Evolutionary conservation across 2,888 invertebrate species (phyloP), one percentile per base, ranked within the genome.

Genomic region (Copidosoma aretas): DNA sequence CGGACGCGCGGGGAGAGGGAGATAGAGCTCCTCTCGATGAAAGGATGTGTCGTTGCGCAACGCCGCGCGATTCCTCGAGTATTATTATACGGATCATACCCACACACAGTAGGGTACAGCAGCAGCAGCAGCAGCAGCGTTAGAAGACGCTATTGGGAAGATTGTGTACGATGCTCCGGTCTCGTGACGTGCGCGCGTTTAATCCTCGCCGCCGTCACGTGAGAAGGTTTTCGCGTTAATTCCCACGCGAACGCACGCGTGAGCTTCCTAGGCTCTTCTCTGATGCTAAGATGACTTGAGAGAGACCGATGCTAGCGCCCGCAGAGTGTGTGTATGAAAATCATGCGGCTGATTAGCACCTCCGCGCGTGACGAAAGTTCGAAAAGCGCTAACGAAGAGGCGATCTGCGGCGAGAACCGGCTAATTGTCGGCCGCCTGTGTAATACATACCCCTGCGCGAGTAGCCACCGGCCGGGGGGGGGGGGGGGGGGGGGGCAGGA

Each of bases 331-430:
- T n/a, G 32, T 32, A 32, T 32, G 3, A 32, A 32, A 32, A 46
- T 14, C 41, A 14, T 10, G 8, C 41, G 41, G 41, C 41, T 8
- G 10, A 41, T 41, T 41, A 41, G 41, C 41, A 14, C 41, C 10
- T 8, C 41, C 41, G 41, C 41, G 41, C 41, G 41, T 25, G 46
- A 64, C 52, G 64, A 56, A 60, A 70, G 67, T 58, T 69, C 60
- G 59, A 49, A 58, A 63, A 69, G 56, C 58, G 43, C 61, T 66
- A 60, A 65, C 60, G 67, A 67, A 71, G 73, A 67, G 68, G n/a
- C n/a, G n/a, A n/a, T n/a, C 68, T 67, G 39, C 63, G 65, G 60
- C 60, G 65, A 51, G 68, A 68, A 63, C 25, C 25, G 57, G 39
- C 17, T 32, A 41, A 24, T 54, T 25, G 54, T 21, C 54, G 41